Percentiles rank a stretch among this genome's conserved stretches.
phyloP scores from a whole-genome alignment of 2,888 invertebrate species.

The Leptopilina drosophilae region DNA sequence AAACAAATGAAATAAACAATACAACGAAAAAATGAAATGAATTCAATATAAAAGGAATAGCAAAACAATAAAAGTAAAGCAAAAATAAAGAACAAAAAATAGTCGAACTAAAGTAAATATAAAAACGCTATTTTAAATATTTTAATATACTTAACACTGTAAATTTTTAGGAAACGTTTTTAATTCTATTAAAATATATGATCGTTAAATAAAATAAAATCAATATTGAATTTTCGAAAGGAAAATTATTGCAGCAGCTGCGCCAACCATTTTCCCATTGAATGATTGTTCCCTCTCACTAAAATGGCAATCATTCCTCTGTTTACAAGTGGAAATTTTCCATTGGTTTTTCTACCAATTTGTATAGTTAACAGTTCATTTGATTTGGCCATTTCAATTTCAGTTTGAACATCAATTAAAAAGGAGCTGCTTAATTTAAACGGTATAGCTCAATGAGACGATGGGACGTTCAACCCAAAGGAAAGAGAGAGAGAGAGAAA shows the following conservation, averaged over 20 bases:
- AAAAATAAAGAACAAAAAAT: too few relatives aligned
- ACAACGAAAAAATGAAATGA: too few relatives aligned
- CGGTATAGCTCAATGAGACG: background rate
- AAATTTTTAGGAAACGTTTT: too few relatives aligned
- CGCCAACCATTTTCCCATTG: background rate
- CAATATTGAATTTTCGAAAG: constrained; percentile 1
- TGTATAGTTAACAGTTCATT: constrained; percentile 13
- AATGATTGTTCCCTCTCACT: background rate
- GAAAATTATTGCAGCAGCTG: constrained; percentile 30
- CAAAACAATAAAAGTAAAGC: too few relatives aligned
- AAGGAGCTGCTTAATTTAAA: constrained; percentile 18
- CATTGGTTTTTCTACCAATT: constrained; percentile 22
- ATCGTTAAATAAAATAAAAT: constrained; percentile 1
- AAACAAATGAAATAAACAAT: too few relatives aligned
- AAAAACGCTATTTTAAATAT: too few relatives aligned
- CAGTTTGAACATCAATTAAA: constrained; percentile 19
- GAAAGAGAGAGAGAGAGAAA: too few relatives aligned
- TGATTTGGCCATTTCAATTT: constrained; percentile 29
- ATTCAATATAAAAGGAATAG: too few relatives aligned
- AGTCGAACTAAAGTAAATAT: too few relatives aligned
- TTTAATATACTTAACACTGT: too few relatives aligned
- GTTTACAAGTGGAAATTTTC: constrained; percentile 24
- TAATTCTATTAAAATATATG: background rate
- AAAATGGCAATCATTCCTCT: constrained; percentile 33
- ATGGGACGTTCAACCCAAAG: background rate